Percentiles rank a stretch among this genome's conserved stretches.
phyloP scores from a whole-genome alignment of 2,888 invertebrate species.

The Achlya flavicornis region DNA sequence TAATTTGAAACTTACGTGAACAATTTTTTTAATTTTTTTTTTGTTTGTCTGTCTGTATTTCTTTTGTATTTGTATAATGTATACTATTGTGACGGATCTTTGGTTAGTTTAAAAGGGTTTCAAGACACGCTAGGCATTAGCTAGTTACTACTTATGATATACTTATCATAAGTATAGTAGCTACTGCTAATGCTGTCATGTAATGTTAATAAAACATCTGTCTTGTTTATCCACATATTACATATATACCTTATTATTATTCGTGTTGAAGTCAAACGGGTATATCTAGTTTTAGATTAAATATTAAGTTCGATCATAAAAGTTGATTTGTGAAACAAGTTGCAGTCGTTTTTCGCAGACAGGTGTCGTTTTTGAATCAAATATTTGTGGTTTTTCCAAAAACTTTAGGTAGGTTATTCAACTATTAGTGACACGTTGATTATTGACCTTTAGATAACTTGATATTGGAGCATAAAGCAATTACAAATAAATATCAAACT shows the following conservation, averaged over 20 bases:
- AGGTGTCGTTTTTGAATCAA: neutral
- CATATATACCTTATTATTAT: conserved; percentile 5
- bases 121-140: too few species aligned
- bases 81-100: too few species aligned
- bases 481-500: too few species aligned
- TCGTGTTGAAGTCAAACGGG: conserved; percentile 1
- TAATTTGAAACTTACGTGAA: too few species aligned
- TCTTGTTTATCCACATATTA: conserved; percentile 7
- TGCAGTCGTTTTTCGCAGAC: conserved; percentile 6
- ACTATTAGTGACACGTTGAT: neutral
- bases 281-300: conserved; percentile 8
- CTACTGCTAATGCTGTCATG: neutral
- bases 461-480: neutral
- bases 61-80: too few species aligned
- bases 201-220: conserved; percentile 2
- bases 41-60: too few species aligned
- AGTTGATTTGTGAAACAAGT: neutral
- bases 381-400: neutral
- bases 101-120: too few species aligned
- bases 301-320: neutral
- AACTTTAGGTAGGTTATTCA: neutral
- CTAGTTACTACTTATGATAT: too few species aligned
- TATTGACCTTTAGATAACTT: neutral
- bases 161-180: too few species aligned
- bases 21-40: too few species aligned